A percentile compares a stretch with the other conserved stretches of the same genome.
phyloP scores from a whole-genome alignment of 2,888 invertebrate genomes.

The Anaspis maculata region DNA sequence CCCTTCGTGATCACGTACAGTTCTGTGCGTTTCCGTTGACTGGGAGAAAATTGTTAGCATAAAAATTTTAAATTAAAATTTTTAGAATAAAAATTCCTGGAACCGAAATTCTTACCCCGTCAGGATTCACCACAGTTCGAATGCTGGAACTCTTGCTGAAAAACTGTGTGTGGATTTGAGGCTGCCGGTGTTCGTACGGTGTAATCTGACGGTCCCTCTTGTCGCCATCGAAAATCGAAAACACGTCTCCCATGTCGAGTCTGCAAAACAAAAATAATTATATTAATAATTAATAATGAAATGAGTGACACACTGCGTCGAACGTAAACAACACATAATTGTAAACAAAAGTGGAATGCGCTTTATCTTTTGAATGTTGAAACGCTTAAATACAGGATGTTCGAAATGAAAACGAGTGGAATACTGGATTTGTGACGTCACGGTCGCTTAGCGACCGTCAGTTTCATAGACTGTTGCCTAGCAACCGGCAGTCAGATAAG shows the following conservation, averaged over 20 bases:
- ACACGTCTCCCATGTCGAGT: conserved; percentile 24
- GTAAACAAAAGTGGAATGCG: no score
- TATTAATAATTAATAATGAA: no score
- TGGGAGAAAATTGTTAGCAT: conserved; percentile 19
- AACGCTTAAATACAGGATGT: no score
- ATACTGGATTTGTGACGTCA: no score
- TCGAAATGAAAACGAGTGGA: no score
- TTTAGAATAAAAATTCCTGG: conserved; percentile 4
- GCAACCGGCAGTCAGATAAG: no score
- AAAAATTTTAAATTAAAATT: conserved; percentile 3
- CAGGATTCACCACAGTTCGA: conserved; percentile 46
- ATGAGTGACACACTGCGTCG: no score
- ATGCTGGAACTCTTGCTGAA: conserved; percentile 45
- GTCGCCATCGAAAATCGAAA: conserved; percentile 18
- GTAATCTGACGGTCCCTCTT: no score
- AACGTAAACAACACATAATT: no score
- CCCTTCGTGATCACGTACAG: conserved; percentile 49
- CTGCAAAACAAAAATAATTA: conserved; percentile 20
- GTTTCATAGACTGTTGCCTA: no score
- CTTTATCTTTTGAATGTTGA: no score
- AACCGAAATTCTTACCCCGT: conserved; percentile 42
- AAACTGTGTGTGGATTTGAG: conserved; percentile 26
- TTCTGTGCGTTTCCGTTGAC: conserved; percentile 48
- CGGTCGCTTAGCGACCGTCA: no score
- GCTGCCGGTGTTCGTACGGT: conserved; percentile 7